Base-by-base conservation (phyloP, 2,797 vertebrate species). In the Cossypha niveicapilla region DNA sequence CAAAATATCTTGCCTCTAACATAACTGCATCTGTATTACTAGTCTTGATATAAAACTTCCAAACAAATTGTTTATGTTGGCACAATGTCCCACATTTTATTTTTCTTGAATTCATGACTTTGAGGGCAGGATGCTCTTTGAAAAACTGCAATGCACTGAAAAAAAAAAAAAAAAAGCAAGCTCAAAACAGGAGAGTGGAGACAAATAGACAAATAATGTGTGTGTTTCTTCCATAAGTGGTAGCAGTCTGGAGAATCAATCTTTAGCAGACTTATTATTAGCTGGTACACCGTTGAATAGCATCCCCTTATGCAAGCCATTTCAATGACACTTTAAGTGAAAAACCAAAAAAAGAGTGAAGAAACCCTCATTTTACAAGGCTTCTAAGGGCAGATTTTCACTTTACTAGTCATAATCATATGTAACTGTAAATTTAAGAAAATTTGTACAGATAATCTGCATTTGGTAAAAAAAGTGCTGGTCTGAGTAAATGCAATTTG, bases 361-460 rank as follows among this genome's bases (percentile, higher is more conserved):
- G 73, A 54, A 1, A 8, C 5, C 6, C 9, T 63, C 30, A 21
- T 68, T 95, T 96, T 93, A 75, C 90, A 96, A 90, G 82, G 11
- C 60, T 90, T 89, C 88, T 42, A 85, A 84, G 78, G 67, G 51
- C 39, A 83, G 72, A 71, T 82, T 90, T 90, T 88, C 74, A 76
- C 47, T 45, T 44, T 71, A 83, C 75, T 71, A 79, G 35, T 87
- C 24, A 30, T 83, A 92, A 92, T 86, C 27, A 82, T 32, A 24
- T 74, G 25, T 53, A 81, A 88, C 58, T 48, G 30, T 63, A 93
- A 89, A 92, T 70, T 65, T 57, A 89, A 94, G 68, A 75, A 89
- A 95, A 96, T 77, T 92, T 35, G 8, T 50, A 57, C 27, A 63
- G 60, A 74, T 94, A 77, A 94, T 86, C 28, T 84, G 92, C 24